A percentile compares a stretch with the other conserved stretches of the same genome.
phyloP scores from a whole-genome alignment of 1,140 invertebrate genomes.

The Cheumatopsyche charites region DNA sequence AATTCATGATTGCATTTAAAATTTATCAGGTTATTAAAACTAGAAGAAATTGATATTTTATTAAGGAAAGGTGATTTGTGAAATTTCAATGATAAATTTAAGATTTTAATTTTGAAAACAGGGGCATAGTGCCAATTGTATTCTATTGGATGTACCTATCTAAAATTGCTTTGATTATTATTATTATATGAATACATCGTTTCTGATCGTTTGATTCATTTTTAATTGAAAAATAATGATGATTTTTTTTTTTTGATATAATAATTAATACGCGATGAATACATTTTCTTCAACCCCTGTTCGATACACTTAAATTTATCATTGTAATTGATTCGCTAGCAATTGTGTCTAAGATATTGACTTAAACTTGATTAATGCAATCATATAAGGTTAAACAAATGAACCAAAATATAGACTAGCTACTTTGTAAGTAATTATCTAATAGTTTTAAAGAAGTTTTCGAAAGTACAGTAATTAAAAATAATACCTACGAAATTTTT shows the following conservation, averaged over 20 bases:
- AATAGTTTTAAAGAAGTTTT: conserved; percentile 64
- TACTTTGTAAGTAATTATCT: conserved; percentile 62
- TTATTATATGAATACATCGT: no score
- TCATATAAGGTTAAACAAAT: conserved; percentile 52
- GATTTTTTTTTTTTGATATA: no score
- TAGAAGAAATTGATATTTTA: conserved; percentile 38
- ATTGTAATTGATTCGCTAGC: conserved; percentile 21
- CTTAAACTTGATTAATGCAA: conserved; percentile 42
- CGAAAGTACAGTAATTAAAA: conserved; percentile 62
- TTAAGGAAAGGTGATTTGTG: conserved; percentile 33
- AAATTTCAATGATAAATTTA: conserved; percentile 24
- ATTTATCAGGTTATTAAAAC: conserved; percentile 51
- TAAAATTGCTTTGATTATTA: no score
- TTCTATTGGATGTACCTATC: background rate
- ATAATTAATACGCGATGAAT: no score
- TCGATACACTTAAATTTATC: conserved; percentile 18
- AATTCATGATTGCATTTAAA: conserved; percentile 62
- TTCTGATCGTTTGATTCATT: no score
- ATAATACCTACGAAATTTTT: conserved; percentile 62
- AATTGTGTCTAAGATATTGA: conserved; percentile 25
- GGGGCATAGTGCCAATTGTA: conserved; percentile 20
- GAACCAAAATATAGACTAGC: conserved; percentile 64
- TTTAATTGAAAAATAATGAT: no score
- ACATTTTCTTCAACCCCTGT: conserved; percentile 10
- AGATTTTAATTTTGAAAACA: background rate